phyloP scores from a whole-genome alignment of 2,888 invertebrate genomes.

The Drosophila hamatofila region DNA sequence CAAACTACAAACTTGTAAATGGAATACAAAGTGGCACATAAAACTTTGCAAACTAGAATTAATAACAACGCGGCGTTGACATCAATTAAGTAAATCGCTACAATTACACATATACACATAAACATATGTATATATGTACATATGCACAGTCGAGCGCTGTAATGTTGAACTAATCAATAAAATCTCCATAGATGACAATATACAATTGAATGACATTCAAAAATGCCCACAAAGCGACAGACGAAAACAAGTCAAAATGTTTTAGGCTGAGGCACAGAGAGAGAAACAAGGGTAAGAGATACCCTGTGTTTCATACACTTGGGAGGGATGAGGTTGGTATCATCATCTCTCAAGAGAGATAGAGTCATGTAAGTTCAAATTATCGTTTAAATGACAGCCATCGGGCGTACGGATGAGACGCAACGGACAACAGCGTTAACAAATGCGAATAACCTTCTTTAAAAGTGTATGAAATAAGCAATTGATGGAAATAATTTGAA shows the following conservation, averaged over 20 bases:
- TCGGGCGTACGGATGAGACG: not conserved
- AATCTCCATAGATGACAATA: constrained; percentile 74
- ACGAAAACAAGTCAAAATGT: not conserved
- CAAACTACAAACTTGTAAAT: constrained; percentile 53
- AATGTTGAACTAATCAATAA: constrained; percentile 81
- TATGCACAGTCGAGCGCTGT: not conserved
- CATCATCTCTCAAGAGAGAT: not conserved
- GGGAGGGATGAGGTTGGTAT: not conserved
- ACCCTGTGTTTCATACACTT: not conserved
- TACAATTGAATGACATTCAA: constrained; percentile 32
- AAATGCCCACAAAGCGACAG: constrained; percentile 23
- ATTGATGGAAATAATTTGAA: constrained; percentile 56
- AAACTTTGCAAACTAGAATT: constrained; percentile 50
- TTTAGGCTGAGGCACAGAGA: not conserved
- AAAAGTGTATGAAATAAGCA: constrained; percentile 40
- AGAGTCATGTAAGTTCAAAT: not conserved
- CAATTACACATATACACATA: constrained; percentile 46
- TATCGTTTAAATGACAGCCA: not conserved
- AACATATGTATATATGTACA: not conserved
- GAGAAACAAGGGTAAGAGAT: not conserved
- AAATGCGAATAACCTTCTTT: not conserved
- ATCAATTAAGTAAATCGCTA: constrained; percentile 77
- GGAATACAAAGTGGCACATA: constrained; percentile 55
- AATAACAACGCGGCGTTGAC: constrained; percentile 68
- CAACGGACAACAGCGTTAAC: not conserved